These are phyloP conservation scores for Chionodraco myersi DNA, from an alignment of 2,113 vertebrate species.

Conservation along the genomic window DNA sequence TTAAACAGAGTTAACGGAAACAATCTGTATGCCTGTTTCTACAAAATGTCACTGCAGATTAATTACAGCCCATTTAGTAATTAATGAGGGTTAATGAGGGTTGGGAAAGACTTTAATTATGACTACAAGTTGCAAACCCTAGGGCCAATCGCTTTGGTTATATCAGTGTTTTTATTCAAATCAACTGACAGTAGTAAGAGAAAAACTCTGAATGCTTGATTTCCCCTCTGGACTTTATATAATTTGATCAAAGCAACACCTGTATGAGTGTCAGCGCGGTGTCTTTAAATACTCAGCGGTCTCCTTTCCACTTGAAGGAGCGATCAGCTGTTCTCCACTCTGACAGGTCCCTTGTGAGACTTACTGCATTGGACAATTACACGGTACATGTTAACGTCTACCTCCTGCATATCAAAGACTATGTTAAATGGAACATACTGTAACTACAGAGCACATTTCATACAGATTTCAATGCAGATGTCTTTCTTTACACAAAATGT, in stretches of 20 bases:
- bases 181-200: constrained; percentile 15
- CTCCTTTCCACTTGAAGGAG: constrained; percentile 44
- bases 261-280: constrained; percentile 33
- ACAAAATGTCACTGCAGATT: constrained; percentile 31
- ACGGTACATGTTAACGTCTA: constrained; percentile 10
- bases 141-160: constrained; percentile 20
- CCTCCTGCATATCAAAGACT: constrained; percentile 10
- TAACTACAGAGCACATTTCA: constrained; percentile 7
- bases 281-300: constrained; percentile 23
- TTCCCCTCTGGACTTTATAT: constrained; percentile 18
- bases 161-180: constrained; percentile 12
- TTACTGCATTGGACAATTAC: constrained; percentile 27
- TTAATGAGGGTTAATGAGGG: constrained; percentile 53
- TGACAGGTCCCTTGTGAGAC: constrained; percentile 19
- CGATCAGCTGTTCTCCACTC: constrained; percentile 44
- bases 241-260: constrained; percentile 44
- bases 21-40: background rate
- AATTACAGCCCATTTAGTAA: constrained; percentile 38
- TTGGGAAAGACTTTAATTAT: constrained; percentile 40
- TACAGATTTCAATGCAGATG: background rate
- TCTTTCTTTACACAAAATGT: background rate
- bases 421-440: constrained; percentile 8
- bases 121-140: constrained; percentile 20
- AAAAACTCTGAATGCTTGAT: constrained; percentile 11
- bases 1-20: background rate